Evolutionary conservation across 2,113 vertebrate genomes (phyloP), one percentile per base, ranked within the genome.

Genomic region (Meriones unguiculatus): DNA sequence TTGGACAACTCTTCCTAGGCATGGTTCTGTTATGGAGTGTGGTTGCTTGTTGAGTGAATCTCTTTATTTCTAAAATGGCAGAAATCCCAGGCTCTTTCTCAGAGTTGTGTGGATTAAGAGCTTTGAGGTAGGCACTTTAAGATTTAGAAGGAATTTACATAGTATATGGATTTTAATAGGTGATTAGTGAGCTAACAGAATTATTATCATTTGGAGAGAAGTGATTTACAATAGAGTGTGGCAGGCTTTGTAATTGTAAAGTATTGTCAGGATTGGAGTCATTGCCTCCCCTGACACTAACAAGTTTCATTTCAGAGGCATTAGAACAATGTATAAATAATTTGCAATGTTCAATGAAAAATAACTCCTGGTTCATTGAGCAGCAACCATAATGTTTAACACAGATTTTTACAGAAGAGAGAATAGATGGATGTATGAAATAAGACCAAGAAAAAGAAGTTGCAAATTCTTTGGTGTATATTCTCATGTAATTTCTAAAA

Each of bases 321-420:
- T 54, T 28, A 80, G 15, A 38, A 38, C 35, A 62, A 38, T 76
- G 38, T 9, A 20, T 87, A 78, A 96, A 28, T 93, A 73, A 57
- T 87, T 94, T 87, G 1, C 7, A 77, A 28, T 52, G 87, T 92
- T 64, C 28, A 88, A 50, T 10, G 54, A 15, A 82, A 46, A 3
- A 59, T 24, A 87, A 46, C 17, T 54, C 35, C 24, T 90, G 69
- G 67, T 93, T 77, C 62, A 62, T 57, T 72, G 64, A 88, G 10
- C 82, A 82, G 28, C 73, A 32, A 13, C 41, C 7, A 20, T 87
- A 25, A 70, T 14, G 62, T 46, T 8, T 59, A 81, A 65, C 22
- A 80, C 15, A 35, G 41, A 85, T 87, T 93, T 46, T 25, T 93
- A 57, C 28, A 85, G 64, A 88, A 75, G 89, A 87, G 25, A 95